A percentile compares a stretch with the other conserved stretches of the same genome.
These are phyloP conservation scores for Pelochelys cantorii DNA, from an alignment of 2,797 vertebrate species.

Conservation along the genomic window DNA sequence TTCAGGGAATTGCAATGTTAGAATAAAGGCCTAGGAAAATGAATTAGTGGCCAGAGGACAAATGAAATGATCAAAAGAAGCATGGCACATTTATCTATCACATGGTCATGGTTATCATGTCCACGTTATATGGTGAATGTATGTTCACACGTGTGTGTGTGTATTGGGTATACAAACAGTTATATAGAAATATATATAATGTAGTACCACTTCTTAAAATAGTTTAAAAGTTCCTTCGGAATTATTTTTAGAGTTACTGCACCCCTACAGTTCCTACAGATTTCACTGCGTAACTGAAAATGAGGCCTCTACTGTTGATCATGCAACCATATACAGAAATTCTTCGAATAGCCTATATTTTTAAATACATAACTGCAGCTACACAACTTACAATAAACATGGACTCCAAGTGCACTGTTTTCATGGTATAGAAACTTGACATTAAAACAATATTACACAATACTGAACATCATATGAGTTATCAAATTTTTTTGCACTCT, in stretches of 20 bases:
- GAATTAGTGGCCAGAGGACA: background rate
- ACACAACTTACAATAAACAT: slow-evolving; percentile 23
- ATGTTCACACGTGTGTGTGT: background rate
- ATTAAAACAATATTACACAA: background rate
- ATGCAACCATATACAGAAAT: background rate
- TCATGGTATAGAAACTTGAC: slow-evolving; percentile 2
- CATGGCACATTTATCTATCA: background rate
- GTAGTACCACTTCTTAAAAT: background rate
- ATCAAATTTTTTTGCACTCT: slow-evolving; percentile 27
- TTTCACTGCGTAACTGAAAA: background rate
- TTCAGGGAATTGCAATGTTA: background rate
- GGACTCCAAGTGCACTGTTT: slow-evolving; percentile 19
- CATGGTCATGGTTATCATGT: too few relatives aligned
- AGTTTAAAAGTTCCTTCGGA: background rate
- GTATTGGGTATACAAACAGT: too few relatives aligned
- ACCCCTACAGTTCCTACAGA: background rate
- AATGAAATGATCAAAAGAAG: background rate
- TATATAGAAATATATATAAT: background rate
- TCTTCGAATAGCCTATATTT: background rate
- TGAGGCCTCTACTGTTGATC: background rate
- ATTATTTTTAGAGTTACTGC: too few relatives aligned
- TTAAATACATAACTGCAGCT: slow-evolving; percentile 50
- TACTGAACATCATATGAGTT: slow-evolving; percentile 14
- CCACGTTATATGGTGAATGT: too few relatives aligned
- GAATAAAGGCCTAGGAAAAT: background rate